Evolutionary conservation across 2,797 vertebrate genomes (phyloP), one percentile per base, ranked within the genome.

Genomic region (Hippopotamyrus pictus): DNA sequence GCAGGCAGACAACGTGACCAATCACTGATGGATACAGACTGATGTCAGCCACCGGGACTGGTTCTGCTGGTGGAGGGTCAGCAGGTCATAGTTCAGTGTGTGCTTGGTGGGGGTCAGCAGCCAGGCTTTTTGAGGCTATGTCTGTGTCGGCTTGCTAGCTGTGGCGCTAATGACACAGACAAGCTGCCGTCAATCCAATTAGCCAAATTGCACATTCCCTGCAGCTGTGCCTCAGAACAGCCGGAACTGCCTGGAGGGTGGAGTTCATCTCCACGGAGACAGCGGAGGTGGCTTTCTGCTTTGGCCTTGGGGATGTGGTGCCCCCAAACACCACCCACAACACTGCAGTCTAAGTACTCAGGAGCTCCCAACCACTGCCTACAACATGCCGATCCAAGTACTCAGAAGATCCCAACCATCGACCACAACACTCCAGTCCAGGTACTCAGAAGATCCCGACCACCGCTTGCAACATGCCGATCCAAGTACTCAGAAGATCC

Each of bases 221-320:
- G 82, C 82, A 46, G 46, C 82, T 84, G 82, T 14, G 41, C 46
- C 22, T 84, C 19, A 12, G 41, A 9, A 25, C 41, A 14, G 41
- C 82, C 46, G 46, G 82, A 84, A 84, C 82, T 84, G 82, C 82
- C 79, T 84, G 46, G 8, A 48, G 46, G 82, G 82, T 84, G 82
- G 41, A 46, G 82, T 46, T 48, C n/a, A 46, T 84, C 46, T 84
- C 82, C 46, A 84, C 0, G 44, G 46, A 84, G 41, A 84, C 82
- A 84, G 82, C 11, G 4, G 46, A 44, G 41, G 19, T 46, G 76
- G 76, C 33, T 82, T 41, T 46, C 44, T 84, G 79, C 41, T 84
- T 50, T 22, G 79, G 79, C 44, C 79, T 83, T n/a, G 37, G 9
- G 37, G 79, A 44, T 83, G n/a, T 19, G n/a, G 19, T 44, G 41